Conservation (phyloP, 2,888 invertebrate genomes). For the Thymelicus sylvestris region DNA sequence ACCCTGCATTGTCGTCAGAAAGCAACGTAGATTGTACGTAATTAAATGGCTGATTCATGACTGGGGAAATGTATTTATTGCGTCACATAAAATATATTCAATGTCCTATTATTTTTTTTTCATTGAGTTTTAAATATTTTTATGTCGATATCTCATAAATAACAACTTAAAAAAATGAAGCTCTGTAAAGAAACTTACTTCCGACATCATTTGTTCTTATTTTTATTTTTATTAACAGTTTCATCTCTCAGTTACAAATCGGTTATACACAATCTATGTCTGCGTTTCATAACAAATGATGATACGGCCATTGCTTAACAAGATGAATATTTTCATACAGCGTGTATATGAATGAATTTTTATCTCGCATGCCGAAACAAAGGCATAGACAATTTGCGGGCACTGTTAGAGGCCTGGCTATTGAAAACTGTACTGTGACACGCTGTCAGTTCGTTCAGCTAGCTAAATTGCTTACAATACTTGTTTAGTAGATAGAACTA, state of each 20-base stretch:
- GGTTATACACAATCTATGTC: conserved; percentile 32
- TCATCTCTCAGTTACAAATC: conserved; percentile 37
- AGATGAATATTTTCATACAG: conserved; percentile 65
- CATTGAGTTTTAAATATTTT: conserved; percentile 54
- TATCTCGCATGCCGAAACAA: conserved; percentile 66
- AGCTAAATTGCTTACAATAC: not conserved
- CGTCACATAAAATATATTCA: conserved; percentile 42
- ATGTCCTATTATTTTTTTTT: conserved; percentile 54
- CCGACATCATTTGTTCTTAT: not conserved
- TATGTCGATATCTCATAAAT: no score
- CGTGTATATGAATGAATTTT: conserved; percentile 65
- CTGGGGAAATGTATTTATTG: conserved; percentile 44
- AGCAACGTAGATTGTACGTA: conserved; percentile 39
- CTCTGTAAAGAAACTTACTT: not conserved
- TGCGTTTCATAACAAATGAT: conserved; percentile 67
- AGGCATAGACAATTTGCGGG: conserved; percentile 72
- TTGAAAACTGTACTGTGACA: conserved; percentile 56
- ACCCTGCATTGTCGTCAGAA: conserved; percentile 51
- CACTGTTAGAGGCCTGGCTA: conserved; percentile 60
- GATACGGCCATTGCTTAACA: conserved; percentile 70
- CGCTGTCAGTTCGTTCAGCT: conserved; percentile 36
- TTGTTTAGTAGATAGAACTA: no score
- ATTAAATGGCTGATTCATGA: conserved; percentile 54
- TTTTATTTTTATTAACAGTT: not conserved
- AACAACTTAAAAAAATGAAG: no score